Evolutionary conservation across 2,797 vertebrate species (phyloP).

Genomic region (Urophycis tenuis): DNA sequence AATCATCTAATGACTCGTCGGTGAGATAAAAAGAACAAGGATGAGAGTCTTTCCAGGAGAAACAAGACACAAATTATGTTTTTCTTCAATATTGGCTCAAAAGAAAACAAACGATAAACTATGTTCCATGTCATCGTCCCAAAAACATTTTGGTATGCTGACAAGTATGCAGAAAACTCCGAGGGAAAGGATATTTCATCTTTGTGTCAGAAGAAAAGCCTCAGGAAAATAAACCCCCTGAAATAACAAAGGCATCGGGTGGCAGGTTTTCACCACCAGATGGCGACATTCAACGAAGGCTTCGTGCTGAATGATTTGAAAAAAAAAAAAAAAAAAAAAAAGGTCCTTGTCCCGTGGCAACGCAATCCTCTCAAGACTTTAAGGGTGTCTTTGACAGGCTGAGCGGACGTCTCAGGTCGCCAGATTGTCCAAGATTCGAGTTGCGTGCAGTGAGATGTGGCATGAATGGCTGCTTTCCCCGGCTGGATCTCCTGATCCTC

Average conservation of each 20-base stretch:
- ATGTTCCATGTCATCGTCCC: not conserved
- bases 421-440: not conserved
- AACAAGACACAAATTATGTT: not conserved
- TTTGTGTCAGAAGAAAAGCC: not conserved
- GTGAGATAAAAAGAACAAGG: not conserved
- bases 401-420: not conserved
- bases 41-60: not conserved
- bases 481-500: too few relatives aligned
- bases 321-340: not conserved
- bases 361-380: not conserved
- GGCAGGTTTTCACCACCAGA: slow-evolving; percentile 33
- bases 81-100: not conserved
- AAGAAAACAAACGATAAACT: not conserved
- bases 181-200: not conserved
- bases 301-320: not conserved
- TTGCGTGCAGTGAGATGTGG: not conserved
- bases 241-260: not conserved
- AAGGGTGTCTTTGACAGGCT: not conserved
- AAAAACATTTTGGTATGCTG: not conserved
- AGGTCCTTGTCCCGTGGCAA: not conserved
- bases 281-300: slow-evolving; percentile 23
- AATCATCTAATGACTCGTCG: not conserved
- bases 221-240: not conserved
- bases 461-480: too few relatives aligned
- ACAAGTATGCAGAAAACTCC: not conserved